phyloP scores from a whole-genome alignment of 2,888 invertebrate species.

The Limenitis camilla region DNA sequence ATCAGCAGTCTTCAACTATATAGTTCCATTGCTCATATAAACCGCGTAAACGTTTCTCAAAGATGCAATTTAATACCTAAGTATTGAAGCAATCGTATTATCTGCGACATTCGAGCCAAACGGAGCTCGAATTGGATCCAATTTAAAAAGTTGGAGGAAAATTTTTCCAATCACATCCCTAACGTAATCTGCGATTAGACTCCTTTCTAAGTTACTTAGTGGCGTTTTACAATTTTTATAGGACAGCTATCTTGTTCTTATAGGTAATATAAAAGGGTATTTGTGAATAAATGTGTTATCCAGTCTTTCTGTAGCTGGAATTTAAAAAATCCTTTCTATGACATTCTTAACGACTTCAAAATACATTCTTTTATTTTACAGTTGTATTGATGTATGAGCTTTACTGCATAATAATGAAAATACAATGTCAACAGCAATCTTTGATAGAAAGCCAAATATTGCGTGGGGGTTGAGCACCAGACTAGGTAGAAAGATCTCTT shows the following conservation, averaged over 20 bases:
- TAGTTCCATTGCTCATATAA: slow-evolving; percentile 4
- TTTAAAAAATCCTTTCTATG: no score
- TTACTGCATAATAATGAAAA: no score
- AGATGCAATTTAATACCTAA: slow-evolving; percentile 62
- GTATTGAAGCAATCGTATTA: slow-evolving; percentile 63
- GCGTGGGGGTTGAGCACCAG: no score
- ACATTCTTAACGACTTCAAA: no score
- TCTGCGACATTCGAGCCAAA: slow-evolving; percentile 58
- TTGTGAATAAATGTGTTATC: no score
- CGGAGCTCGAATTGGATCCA: slow-evolving; percentile 61
- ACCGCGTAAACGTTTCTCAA: slow-evolving; percentile 54
- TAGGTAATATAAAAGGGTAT: background rate
- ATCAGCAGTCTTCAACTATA: slow-evolving; percentile 3
- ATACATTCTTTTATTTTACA: no score
- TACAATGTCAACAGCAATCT: no score
- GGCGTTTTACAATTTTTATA: slow-evolving; percentile 15
- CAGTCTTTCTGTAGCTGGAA: no score
- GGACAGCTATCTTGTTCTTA: background rate
- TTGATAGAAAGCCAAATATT: no score
- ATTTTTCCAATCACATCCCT: slow-evolving; percentile 66
- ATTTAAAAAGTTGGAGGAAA: slow-evolving; percentile 69
- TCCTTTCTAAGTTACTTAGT: slow-evolving; percentile 39
- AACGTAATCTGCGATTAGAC: slow-evolving; percentile 57
- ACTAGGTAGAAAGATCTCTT: no score
- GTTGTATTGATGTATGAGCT: no score